Conservation (phyloP, 2,113 vertebrate genomes). For the Hucho hucho region DNA sequence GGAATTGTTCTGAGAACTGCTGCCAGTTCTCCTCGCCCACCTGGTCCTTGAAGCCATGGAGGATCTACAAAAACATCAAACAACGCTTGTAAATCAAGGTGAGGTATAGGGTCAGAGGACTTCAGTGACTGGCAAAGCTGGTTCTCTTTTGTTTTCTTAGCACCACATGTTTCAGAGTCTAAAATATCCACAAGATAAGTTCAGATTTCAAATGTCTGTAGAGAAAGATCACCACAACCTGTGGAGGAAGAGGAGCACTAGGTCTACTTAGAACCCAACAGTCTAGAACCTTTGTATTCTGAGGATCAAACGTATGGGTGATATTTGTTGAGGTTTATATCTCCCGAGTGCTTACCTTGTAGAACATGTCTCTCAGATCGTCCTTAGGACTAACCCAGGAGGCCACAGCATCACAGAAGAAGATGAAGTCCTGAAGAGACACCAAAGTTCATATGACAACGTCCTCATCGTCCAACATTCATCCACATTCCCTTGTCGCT, state of each 20-base stretch:
- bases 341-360: conserved; percentile 77
- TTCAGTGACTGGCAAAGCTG: not conserved
- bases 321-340: not conserved
- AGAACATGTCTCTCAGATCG: conserved; percentile 92
- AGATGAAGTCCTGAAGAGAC: conserved; percentile 86
- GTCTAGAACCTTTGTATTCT: not conserved
- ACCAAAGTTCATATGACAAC: not conserved
- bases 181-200: conserved; percentile 29
- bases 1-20: conserved; percentile 93
- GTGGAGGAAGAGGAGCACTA: conserved; percentile 3
- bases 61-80: conserved; percentile 76
- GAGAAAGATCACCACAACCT: conserved; percentile 52
- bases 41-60: conserved; percentile 94
- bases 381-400: conserved; percentile 94
- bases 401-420: conserved; percentile 94
- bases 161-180: conserved; percentile 53
- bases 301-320: not conserved
- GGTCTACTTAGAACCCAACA: not conserved
- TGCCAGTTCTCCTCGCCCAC: conserved; percentile 94
- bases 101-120: not conserved
- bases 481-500: not conserved
- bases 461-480: not conserved
- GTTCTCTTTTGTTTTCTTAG: not conserved
- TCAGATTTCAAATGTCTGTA: conserved; percentile 68
- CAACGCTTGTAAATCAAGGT: not conserved